A percentile compares a stretch with the other conserved stretches of the same genome.
Conservation (phyloP, 2,797 vertebrate genomes). For the Silurus lanzhouensis region DNA sequence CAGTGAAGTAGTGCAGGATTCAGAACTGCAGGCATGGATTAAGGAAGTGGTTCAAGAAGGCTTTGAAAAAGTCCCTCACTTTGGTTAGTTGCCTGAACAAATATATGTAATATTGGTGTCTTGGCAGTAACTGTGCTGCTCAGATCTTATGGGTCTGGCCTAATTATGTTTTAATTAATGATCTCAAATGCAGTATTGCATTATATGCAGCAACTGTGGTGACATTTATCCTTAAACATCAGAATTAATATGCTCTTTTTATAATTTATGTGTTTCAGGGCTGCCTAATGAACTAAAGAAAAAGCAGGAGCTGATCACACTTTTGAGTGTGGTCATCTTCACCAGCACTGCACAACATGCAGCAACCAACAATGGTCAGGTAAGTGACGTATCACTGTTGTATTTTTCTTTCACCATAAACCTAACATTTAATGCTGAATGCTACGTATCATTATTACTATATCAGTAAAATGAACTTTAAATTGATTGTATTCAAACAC, state of each 20-base stretch:
- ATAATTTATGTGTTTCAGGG: conserved; percentile 58
- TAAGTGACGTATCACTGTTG: conserved; percentile 43
- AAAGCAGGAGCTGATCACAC: conserved; percentile 68
- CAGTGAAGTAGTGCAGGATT: conserved; percentile 67
- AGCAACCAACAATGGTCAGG: conserved; percentile 80
- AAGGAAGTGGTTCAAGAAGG: conserved; percentile 70
- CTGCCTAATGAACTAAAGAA: conserved; percentile 62
- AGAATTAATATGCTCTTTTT: not conserved
- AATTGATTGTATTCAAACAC: too few species aligned
- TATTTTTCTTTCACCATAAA: not conserved
- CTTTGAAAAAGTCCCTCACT: conserved; percentile 66
- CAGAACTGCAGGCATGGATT: conserved; percentile 75
- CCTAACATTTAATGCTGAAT: too few species aligned
- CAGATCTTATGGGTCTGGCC: not conserved
- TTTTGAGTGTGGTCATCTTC: conserved; percentile 71
- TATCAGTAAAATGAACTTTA: too few species aligned
- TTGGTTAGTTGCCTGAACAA: conserved; percentile 61
- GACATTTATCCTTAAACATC: not conserved
- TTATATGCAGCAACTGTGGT: not conserved
- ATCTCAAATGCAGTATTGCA: not conserved
- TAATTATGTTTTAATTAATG: not conserved
- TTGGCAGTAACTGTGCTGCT: not conserved
- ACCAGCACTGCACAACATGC: conserved; percentile 73
- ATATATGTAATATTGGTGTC: not conserved
- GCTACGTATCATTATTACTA: too few species aligned